Evolutionary conservation across 2,797 vertebrate species (phyloP).

Genomic region (Xerus rutilus): DNA sequence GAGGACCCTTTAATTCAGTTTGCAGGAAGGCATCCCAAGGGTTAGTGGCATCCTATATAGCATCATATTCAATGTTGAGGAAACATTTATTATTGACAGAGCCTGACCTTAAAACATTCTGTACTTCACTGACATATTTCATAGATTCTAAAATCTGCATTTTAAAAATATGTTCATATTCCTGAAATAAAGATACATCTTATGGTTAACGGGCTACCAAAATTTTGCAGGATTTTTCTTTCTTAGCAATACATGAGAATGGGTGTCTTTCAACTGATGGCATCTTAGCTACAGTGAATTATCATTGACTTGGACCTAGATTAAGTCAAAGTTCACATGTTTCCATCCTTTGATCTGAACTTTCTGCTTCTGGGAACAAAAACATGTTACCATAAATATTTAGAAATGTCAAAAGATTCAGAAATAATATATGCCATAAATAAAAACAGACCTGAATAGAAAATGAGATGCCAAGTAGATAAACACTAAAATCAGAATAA

Average conservation of each 20-base stretch:
- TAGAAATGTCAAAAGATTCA: conserved; percentile 40
- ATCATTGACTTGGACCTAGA: conserved; percentile 40
- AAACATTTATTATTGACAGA: not conserved
- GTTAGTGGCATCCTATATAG: not conserved
- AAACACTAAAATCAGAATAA: conserved; percentile 35
- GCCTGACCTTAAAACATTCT: not conserved
- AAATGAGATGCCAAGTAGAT: conserved; percentile 36
- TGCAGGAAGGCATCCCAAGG: not conserved
- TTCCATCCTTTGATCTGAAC: conserved; percentile 47
- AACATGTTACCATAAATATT: conserved; percentile 60
- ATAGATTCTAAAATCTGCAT: not conserved
- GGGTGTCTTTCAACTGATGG: not conserved
- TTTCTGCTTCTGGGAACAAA: conserved; percentile 40
- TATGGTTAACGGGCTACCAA: not conserved
- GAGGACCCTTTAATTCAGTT: not conserved
- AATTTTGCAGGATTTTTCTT: not conserved
- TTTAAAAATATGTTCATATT: not conserved
- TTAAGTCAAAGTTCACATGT: conserved; percentile 48
- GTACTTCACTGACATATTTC: not conserved
- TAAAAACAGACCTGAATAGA: conserved; percentile 45
- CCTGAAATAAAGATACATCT: conserved; percentile 23
- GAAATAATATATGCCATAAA: conserved; percentile 57
- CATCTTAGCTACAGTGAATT: not conserved
- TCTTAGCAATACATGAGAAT: not conserved
- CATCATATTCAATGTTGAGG: not conserved